Base-by-base conservation (phyloP, 1,140 invertebrate species). In the Hylaeus volcanicus region DNA sequence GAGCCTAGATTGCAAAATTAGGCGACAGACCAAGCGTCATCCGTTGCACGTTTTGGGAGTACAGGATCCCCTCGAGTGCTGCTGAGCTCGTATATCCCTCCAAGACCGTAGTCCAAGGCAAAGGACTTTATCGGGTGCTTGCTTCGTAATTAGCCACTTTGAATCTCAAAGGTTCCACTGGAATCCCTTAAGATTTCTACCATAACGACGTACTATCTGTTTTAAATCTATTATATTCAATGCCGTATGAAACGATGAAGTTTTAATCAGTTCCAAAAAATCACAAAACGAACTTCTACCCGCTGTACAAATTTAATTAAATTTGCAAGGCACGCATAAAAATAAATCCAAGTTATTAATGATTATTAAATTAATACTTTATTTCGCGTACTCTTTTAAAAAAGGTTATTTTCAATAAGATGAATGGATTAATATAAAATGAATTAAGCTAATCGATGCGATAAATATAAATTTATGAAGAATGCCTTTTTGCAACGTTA, bases 1-100 rank as follows among this genome's bases (percentile, higher is more conserved):
- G 88, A 87, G 90, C 77, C 84, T 82, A 81, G 88, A 91, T 92
- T 92, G 89, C 89, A 87, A 90, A 92, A 92, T 92, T 92, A 91
- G 88, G 76, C 83, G 82, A 87, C 86, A 88, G 78, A 88, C 70
- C 82, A 71, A 85, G 76, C 87, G 85, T 89, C 83, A 81, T 84
- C 82, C 72, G 74, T 26, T 80, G 79, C 75, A 85, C 78, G 83
- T 84, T 88, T 78, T 81, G 82, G 84, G 82, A 89, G 81, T 79
- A 82, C 48, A 74, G 64, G 81, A 85, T 83, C 83, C 83, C 85
- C 88, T 85, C 81, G 81, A 87, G 86, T 84, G 69, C 81, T 84
- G 63, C 75, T 83, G 72, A 68, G 76, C 81, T 89, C 79, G 83
- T 84, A 85, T 70, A 85, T 89, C 82, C 84, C 83, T 88, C 60